Evolutionary conservation across 1,140 invertebrate species (phyloP), one percentile per base, ranked within the genome.

Genomic region (Thalassaphorura encarpata): DNA sequence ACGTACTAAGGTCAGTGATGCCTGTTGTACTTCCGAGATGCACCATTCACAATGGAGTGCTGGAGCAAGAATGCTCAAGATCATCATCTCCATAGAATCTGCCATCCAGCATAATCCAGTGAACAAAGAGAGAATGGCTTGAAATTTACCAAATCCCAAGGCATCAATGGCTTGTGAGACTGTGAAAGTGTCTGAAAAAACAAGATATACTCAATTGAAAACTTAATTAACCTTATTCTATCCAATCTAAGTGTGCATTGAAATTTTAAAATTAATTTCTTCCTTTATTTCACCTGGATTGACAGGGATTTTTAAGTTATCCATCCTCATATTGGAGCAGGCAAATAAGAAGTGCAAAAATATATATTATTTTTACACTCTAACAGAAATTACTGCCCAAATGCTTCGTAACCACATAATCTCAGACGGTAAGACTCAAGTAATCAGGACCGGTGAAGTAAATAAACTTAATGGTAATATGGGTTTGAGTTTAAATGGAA

Each of bases 51-150:
- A 97, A 69, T 91, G 88, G 19, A 97, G 72, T 0, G 91, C 88
- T 43, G 92, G 91, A 43, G 88, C 89, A 16, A 97, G 71, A 62
- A 97, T 94, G 64, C 88, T 89, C 6, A 97, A 73, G 67, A 97
- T 93, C 69, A 93, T 96, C 86, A 97, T 96, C 76, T 97, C 93
- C 92, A 97, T 96, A 39, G 89, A 92, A 72, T 97, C 93, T 27
- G 92, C 88, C 91, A 95, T 96, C 91, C 92, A 89, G 68, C 87
- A 90, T 3, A 91, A 72, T 1, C 87, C 87, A 29, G 87, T 89
- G 66, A 87, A 84, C 18, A 90, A 73, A 1, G 87, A 89, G 19
- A 90, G 68, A 68, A 93, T 92, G 0, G 95, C 81, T 82, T 96
- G 93, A 72, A 96, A 96, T 76, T 84, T 89, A 21, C 93, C 93